Evolutionary conservation across 1,140 invertebrate species (phyloP).

Genomic region (Helicoverpa zea): DNA sequence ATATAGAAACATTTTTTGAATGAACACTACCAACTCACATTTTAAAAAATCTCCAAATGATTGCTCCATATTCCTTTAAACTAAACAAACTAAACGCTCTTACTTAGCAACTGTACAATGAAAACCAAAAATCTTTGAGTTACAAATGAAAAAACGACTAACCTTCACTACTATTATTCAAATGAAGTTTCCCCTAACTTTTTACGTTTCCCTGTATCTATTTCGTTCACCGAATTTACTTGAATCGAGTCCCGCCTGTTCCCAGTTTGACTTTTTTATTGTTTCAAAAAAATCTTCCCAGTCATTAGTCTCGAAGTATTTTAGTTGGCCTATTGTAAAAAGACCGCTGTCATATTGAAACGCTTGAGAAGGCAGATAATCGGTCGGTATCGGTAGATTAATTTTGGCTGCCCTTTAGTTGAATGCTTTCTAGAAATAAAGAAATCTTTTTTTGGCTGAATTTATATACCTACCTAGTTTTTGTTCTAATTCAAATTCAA

Average conservation of each 20-base stretch:
- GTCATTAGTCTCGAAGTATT: conserved; percentile 22
- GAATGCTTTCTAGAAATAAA: no score
- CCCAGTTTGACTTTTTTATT: neutral
- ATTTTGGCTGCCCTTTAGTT: neutral
- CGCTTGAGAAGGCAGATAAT: neutral
- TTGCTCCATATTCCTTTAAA: no score
- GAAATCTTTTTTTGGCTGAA: no score
- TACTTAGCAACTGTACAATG: neutral
- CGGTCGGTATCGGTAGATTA: neutral
- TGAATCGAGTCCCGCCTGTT: conserved; percentile 18
- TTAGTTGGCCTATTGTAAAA: conserved; percentile 22
- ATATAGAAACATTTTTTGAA: no score
- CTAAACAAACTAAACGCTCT: neutral
- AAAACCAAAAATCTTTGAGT: neutral
- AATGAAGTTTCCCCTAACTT: neutral
- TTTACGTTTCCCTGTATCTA: neutral
- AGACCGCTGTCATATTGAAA: conserved; percentile 15
- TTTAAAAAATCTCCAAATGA: no score
- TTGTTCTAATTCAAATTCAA: no score
- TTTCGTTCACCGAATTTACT: neutral
- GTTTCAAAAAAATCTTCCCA: conserved; percentile 8
- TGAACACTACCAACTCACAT: no score
- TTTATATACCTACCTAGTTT: no score
- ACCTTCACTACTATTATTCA: conserved; percentile 8
- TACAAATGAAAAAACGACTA: neutral